Base-by-base conservation (phyloP, 1,140 invertebrate species). In the Atta texana region DNA sequence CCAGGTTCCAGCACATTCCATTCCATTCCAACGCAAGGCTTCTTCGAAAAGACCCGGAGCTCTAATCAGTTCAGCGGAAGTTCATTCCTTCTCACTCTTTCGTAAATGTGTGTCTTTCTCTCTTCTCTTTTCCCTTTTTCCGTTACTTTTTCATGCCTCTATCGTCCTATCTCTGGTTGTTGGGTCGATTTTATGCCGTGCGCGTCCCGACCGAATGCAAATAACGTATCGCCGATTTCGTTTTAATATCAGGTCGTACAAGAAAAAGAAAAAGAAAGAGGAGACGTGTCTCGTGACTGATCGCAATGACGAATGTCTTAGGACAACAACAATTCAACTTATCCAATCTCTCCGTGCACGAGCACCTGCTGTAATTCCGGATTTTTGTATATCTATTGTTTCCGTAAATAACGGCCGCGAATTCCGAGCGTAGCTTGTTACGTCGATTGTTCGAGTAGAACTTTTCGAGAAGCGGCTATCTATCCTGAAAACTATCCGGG, bases 51-150 rank as follows among this genome's bases (percentile, higher is more conserved):
- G 69, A 84, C 85, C 64, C 80, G 88, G 76, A 87, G 86, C 87
- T 92, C 91, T 92, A 92, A 93, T 93, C 92, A 92, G 91, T 93
- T 93, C 92, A 93, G 85, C 84, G 91, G 92, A 93, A 93, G 89
- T 90, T 86, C 75, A 31, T 63, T 82, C 66, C 64, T 87, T 59
- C 69, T 75, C 68, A 24, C 44, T 85, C 55, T 28, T 59, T 28
- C 57, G 10, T 24, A 24, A 24, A 24, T 24, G 24, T 24, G 24
- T 24, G 24, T 24, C 31, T 31, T 4, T 85, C 76, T 53, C 21
- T 80, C 51, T 61, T 51, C 66, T 75, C 74, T 57, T 76, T 85
- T 61, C 59, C 55, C 72, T 53, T 84, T 86, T 87, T 31, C 75
- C 61, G 24, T 31, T 28, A 68, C 80, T 90, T 86, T 84, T 86